Evolutionary conservation across 2,888 invertebrate genomes (phyloP).

Genomic region (Dryococelus australis): DNA sequence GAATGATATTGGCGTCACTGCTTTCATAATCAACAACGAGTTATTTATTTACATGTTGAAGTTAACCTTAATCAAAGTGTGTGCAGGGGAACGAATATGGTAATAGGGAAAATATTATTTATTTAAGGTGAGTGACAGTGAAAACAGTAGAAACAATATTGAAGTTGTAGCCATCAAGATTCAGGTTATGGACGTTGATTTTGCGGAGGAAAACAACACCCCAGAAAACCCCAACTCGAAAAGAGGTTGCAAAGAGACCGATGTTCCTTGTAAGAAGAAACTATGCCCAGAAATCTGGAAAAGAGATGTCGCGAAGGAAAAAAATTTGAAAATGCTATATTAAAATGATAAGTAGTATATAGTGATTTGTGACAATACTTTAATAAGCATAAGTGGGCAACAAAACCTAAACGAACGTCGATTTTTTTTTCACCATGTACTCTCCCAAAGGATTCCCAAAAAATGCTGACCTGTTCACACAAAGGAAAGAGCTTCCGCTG

Average conservation of each 20-base stretch:
- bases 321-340: no score
- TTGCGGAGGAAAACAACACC: conserved; percentile 20
- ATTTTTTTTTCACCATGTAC: conserved; percentile 25
- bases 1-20: conserved; percentile 29
- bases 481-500: conserved; percentile 28
- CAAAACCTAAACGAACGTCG: conserved; percentile 24
- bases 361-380: conserved; percentile 10
- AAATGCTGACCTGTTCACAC: conserved; percentile 29
- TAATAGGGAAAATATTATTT: conserved; percentile 25
- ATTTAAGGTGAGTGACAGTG: conserved; percentile 27
- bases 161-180: conserved; percentile 28
- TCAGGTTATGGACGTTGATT: conserved; percentile 27
- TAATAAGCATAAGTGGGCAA: background rate
- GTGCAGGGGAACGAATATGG: background rate
- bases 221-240: conserved; percentile 16
- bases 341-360: conserved; percentile 16
- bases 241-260: conserved; percentile 32
- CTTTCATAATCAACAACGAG: conserved; percentile 22
- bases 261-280: conserved; percentile 23
- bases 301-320: conserved; percentile 12
- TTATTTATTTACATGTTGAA: conserved; percentile 29
- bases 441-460: conserved; percentile 31
- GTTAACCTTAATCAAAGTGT: conserved; percentile 29
- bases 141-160: conserved; percentile 24
- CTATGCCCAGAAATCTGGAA: conserved; percentile 27